Evolutionary conservation across 1,140 invertebrate genomes (phyloP), one percentile per base, ranked within the genome.

Genomic region (Euura lappo): DNA sequence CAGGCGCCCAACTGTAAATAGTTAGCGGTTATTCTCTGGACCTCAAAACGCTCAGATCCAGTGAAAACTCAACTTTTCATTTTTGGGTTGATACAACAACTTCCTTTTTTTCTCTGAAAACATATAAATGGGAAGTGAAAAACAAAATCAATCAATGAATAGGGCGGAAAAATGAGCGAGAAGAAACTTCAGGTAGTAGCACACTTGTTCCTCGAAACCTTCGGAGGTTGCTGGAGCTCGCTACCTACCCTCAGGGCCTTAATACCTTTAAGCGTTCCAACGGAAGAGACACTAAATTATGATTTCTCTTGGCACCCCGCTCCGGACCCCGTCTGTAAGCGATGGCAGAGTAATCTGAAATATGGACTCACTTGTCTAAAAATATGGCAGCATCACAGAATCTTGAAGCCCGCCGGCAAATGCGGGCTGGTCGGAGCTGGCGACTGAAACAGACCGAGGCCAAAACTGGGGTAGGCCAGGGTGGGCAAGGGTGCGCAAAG

Each of bases 281-380:
- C 51, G 51, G 51, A n/a, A 3, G 4, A 28, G 51, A 60, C 51
- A 8, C 51, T 60, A 60, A 60, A 60, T 60, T 60, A 60, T n/a
- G 51, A n/a, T 60, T 60, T 60, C 51, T 60, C 28, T 28, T 28
- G 2, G 51, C 10, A n/a, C 51, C 51, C 13, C 51, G 51, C 51
- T 60, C 13, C 13, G 51, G 51, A 28, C 28, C 28, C 13, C 10
- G 10, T 60, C 51, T 8, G 8, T 8, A 60, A 11, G 51, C 51
- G 51, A 11, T 60, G 28, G 28, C 28, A n/a, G 51, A 3, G 70
- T 70, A 66, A 75, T 75, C 72, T 75, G 74, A 75, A 75, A 75
- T 75, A 75, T 72, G 74, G 69, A 75, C 74, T 75, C 71, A 75
- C 74, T 75, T 72, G 74, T 75, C 74, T 72, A 69, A 75, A 74